Base-by-base conservation (phyloP, 2,888 invertebrate species). In the Schrankia costaestrigalis region DNA sequence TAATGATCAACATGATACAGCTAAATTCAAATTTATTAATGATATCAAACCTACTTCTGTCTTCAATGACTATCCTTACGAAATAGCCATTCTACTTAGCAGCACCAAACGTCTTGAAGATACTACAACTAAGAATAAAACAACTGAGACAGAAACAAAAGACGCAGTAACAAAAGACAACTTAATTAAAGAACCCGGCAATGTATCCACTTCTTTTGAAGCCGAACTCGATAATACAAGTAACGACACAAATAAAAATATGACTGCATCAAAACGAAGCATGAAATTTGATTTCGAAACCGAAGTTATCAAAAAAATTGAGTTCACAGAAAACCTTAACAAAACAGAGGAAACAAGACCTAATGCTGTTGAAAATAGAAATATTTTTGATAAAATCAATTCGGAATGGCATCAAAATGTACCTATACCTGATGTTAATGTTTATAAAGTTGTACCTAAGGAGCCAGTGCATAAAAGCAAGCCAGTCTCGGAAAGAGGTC, bases 41-140 rank as follows among this genome's bases (percentile, higher is more conserved):
- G 67, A 69, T 17, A 18, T 67, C 0, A 71, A 56, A 53, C 62
- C 70, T 1, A 38, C 64, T 0, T 62, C 69, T 1, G 47, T 71
- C 0, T 71, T 78, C 5, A 75, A 77, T n/a, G 74, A 78, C n/a
- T 74, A 75, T 11, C 81, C 82, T 1, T 72, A 76, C 14, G 76
- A 78, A 52, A 64, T 82, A 0, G 68, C 80, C 4, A 52, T 74
- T 11, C 30, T 80, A 8, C 35, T 78, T 1, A 68, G 57, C 10
- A 58, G 52, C 12, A 61, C 63, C 14, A 69, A 57, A 35, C 43
- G 10, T 11, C 11, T 12, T 7, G 13, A 15, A 13, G 11, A 25
- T 1, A 14, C 25, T 12, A 24, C 9, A 7, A 23, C 2, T 12
- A 3, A 7, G 24, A 21, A 14, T 3, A 25, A 9, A 17, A 3